Evolutionary conservation across 2,113 vertebrate genomes (phyloP), one percentile per base, ranked within the genome.

Genomic region (Lampris incognitus): DNA sequence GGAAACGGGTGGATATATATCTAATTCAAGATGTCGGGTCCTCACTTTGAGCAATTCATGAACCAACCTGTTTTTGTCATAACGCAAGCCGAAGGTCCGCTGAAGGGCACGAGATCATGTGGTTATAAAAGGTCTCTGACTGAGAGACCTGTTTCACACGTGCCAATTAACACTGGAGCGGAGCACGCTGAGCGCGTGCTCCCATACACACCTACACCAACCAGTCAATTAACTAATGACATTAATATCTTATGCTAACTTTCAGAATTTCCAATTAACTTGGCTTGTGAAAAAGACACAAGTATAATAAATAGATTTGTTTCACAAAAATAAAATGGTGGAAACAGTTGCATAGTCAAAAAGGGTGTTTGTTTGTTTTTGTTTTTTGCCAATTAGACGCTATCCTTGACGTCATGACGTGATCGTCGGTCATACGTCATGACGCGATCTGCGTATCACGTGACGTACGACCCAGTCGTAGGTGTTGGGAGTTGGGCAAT

Each of bases 161-260:
- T 75, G 82, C 78, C 87, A 94, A 88, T 92, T 93, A 90, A 79
- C 82, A 84, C 66, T 60, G 84, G 69, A 91, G n/a, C 46, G 68
- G 69, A 78, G 46, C 40, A 41, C 54, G 54, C 54, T 73, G 72
- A 80, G 86, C 88, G 84, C 81, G 72, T 78, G 84, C 66, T 84
- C 84, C 73, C 73, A 63, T 58, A 84, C 60, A 79, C 84, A 92
- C 92, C 83, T 87, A 74, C 78, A 51, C 87, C 89, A 90, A 92
- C 91, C 92, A 91, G 89, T 92, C 91, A 90, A 92, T 92, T 91
- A 91, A 24, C 24, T 24, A 24, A 93, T 91, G 82, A 90, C 84
- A 91, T 84, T 69, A 91, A 91, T 90, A 83, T 88, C 88, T 92
- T 82, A 92, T 86, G 64, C 58, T 10, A 76, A 48, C 82, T 84